Conservation (phyloP, 2,888 invertebrate species). For the Pogonocherus hispidulus region DNA sequence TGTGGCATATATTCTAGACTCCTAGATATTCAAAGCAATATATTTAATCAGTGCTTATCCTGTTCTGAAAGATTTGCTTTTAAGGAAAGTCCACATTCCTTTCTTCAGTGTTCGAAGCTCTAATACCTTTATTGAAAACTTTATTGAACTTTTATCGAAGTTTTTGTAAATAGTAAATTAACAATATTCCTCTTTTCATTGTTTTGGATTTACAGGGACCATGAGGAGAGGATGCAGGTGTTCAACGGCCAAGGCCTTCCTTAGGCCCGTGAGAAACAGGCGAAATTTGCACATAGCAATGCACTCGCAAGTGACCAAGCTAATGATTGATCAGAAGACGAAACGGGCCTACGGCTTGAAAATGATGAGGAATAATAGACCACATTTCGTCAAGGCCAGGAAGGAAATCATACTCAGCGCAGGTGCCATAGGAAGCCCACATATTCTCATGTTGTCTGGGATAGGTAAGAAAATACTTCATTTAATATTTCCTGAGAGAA, state of each 20-base stretch:
- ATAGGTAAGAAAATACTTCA: constrained; percentile 64
- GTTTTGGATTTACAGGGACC: no score
- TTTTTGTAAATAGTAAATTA: no score
- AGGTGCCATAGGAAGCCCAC: constrained; percentile 90
- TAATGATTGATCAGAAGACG: constrained; percentile 78
- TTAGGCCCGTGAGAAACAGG: constrained; percentile 84
- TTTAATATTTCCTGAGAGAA: not conserved
- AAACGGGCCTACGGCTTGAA: constrained; percentile 84
- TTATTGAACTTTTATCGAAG: no score
- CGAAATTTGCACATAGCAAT: constrained; percentile 85
- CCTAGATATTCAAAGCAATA: no score
- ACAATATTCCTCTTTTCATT: no score
- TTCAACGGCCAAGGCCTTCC: constrained; percentile 89
- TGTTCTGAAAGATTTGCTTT: no score
- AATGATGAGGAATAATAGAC: constrained; percentile 77
- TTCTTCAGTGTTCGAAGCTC: no score
- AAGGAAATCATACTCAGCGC: constrained; percentile 89
- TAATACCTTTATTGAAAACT: no score
- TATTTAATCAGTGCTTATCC: no score
- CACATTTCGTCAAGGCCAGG: constrained; percentile 78
- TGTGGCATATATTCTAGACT: no score
- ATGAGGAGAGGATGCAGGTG: constrained; percentile 87
- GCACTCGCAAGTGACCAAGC: constrained; percentile 78
- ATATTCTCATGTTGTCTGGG: constrained; percentile 92
- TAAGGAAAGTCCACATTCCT: no score